Conservation (phyloP, 2,888 invertebrate genomes). For the Drosophila paramelanica region DNA sequence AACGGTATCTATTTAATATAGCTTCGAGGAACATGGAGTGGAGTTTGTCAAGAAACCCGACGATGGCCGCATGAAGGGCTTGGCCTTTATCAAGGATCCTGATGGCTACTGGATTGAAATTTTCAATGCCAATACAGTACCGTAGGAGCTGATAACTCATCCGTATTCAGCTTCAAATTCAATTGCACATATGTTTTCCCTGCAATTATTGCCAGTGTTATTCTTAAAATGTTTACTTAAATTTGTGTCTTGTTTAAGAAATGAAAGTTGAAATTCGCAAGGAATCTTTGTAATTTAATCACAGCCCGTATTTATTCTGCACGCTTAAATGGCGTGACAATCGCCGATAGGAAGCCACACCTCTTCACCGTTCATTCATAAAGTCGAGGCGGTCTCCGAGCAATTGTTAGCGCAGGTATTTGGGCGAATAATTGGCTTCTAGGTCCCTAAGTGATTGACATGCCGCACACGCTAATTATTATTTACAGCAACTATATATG, state of each 20-base stretch:
- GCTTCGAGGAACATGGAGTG: constrained; percentile 93
- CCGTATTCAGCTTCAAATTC: constrained; percentile 17
- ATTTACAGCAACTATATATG: no score
- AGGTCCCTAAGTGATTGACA: no score
- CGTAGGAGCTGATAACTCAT: constrained; percentile 7
- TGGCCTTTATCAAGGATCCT: constrained; percentile 97
- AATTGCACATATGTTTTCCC: constrained; percentile 1
- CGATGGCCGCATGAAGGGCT: constrained; percentile 96
- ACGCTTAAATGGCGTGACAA: constrained; percentile 42
- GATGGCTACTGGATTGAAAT: constrained; percentile 99
- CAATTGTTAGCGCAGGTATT: constrained; percentile 29
- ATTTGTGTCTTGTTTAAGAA: constrained; percentile 9
- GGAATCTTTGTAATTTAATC: constrained; percentile 20
- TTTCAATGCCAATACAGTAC: constrained; percentile 86
- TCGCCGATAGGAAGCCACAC: constrained; percentile 7
- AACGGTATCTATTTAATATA: constrained; percentile 20
- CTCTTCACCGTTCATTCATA: constrained; percentile 43
- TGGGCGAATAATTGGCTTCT: constrained; percentile 8
- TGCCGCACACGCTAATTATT: no score
- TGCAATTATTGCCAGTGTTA: constrained; percentile 21
- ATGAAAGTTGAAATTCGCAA: constrained; percentile 27
- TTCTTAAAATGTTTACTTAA: not conserved
- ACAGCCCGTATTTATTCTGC: constrained; percentile 15
- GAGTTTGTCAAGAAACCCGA: constrained; percentile 95
- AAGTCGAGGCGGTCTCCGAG: constrained; percentile 10